Evolutionary conservation across 2,113 vertebrate species (phyloP), one percentile per base, ranked within the genome.

Genomic region (Tapirus terrestris): DNA sequence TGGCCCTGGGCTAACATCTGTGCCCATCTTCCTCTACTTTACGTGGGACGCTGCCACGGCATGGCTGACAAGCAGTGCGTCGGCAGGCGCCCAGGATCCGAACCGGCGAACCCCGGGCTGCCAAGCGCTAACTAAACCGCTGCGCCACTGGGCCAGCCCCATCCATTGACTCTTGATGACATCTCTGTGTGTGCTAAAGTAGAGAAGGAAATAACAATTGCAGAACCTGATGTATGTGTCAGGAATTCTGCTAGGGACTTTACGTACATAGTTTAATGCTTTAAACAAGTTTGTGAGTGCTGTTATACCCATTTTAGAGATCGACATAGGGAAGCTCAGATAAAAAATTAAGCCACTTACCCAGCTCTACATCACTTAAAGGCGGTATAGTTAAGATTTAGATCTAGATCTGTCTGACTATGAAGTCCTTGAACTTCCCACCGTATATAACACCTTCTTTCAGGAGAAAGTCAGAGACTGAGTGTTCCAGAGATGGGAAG

Each of bases 241-340:
- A 60, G 89, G 91, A 89, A 81, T 92, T 89, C 90, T 80, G 12
- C 43, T 3, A 89, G 68, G 82, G 51, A 68, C n/a, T 73, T 92
- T 13, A 43, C 13, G 21, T 33, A 89, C 43, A n/a, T 75, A 89
- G 86, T 91, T 89, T 77, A 90, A 80, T 84, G 51, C 68, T 94
- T 87, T 60, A 91, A 90, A 77, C 43, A 80, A 70, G 31, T 72
- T 77, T 83, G 6, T 16, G 25, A 27, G 13, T 76, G 36, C 27
- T 70, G 1, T 16, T 36, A 6, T 76, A 61, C 17, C 18, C 39
- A 89, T 51, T 96, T 96, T 93, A 61, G 76, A 93, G 70, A 90
- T 11, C 61, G 39, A 23, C 43, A 73, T 85, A 81, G 77, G 29
- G n/a, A 85, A 80, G 31, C 43, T 88, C 39, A 79, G n/a, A 20